phyloP scores from a whole-genome alignment of 2,888 invertebrate species.

The Scaptomyza flava region DNA sequence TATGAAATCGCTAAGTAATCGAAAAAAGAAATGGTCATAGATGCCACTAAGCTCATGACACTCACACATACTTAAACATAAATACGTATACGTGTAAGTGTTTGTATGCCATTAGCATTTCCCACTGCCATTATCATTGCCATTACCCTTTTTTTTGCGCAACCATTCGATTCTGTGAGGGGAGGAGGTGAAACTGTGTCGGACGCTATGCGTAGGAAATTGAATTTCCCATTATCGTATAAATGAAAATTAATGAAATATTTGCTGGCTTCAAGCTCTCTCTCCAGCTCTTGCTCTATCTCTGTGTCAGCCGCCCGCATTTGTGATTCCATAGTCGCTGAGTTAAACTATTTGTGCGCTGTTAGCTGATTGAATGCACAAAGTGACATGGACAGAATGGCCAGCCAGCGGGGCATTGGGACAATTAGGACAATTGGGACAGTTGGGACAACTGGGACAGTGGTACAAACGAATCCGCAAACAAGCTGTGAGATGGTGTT shows the following conservation, averaged over 20 bases:
- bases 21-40: conserved; percentile 41
- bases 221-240: conserved; percentile 72
- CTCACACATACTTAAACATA: conserved; percentile 6
- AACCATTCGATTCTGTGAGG: neutral
- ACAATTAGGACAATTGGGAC: neutral
- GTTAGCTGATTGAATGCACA: conserved; percentile 68
- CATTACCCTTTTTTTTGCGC: conserved; percentile 59
- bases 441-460: neutral
- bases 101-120: conserved; percentile 65
- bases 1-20: conserved; percentile 51
- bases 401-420: neutral
- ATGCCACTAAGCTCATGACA: conserved; percentile 28
- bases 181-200: conserved; percentile 42
- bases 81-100: neutral
- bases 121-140: conserved; percentile 46
- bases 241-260: conserved; percentile 72
- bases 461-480: conserved; percentile 8
- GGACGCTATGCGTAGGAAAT: conserved; percentile 57
- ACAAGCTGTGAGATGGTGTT: conserved; percentile 9
- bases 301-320: conserved; percentile 19
- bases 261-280: conserved; percentile 37
- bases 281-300: neutral
- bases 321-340: conserved; percentile 39
- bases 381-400: conserved; percentile 29
- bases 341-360: conserved; percentile 42